Evolutionary conservation across 1,140 invertebrate species (phyloP), one percentile per base, ranked within the genome.

Genomic region (Pollicipes pollicipes): DNA sequence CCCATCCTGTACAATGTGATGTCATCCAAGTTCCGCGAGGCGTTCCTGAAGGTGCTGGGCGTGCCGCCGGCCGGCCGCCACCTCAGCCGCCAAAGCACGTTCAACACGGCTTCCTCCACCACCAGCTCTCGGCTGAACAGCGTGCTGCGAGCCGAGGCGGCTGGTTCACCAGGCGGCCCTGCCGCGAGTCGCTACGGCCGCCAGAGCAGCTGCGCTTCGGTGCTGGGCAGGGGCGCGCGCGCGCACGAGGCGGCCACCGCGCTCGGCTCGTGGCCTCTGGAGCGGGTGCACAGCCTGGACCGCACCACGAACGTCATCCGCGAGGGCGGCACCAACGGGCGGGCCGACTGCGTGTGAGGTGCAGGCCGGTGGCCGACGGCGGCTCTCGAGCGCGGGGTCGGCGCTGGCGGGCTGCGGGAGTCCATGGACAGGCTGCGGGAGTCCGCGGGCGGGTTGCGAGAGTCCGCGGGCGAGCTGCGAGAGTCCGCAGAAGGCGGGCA

Each of bases 21-120:
- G 87, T 93, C 90, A n/a, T 90, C 90, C 0, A 94, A 93, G 79
- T 95, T 94, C 80, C 84, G 92, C 21, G 86, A 87, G 27, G 91
- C 90, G 0, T 93, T 93, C 76, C 63, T 37, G 17, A 69, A 72
- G 68, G 64, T 29, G 27, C 64, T 66, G 64, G 27, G 64, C n/a
- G 10, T 66, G 64, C 27, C n/a, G 64, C 4, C 16, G 64, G 64
- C 58, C 66, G 71, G 31, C n/a, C 70, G 70, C 24, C 71, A 73
- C 71, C 69, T 75, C 28, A 73, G 72, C 69, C 72, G 74, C n/a
- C 74, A 73, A 66, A 73, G 72, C 35, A 75, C 74, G 64, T 75
- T 73, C 70, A 73, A 73, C 69, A 75, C 74, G 27, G 73, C 74
- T 10, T 72, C 70, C 26, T 73, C 71, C 69, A 73, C 74, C 27